Base-by-base conservation (phyloP, 2,888 invertebrate species). In the Dasypolia templi region DNA sequence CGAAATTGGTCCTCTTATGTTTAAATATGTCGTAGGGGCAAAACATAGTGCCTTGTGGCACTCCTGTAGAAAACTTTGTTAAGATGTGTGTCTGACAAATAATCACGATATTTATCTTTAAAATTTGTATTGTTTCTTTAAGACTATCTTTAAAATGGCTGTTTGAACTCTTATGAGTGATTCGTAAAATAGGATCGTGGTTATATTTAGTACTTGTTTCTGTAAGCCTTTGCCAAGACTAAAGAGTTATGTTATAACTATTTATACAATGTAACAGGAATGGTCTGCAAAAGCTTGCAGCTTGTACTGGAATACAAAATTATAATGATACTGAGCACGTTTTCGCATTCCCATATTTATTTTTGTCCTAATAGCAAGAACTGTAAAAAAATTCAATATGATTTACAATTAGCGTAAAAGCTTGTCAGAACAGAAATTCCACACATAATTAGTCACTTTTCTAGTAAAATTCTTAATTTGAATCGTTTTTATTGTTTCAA, bases 191-290 rank as follows among this genome's bases (percentile, higher is more conserved):
- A 35, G 26, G 42, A 70, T 70, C 62, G 58, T 53, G 46, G 55
- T 75, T 58, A 65, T 63, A 79, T 71, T 77, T 55, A 53, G 46
- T 82, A 77, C 63, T 72, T 35, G 66, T 35, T 70, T 82, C 35
- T 69, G 61, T 19, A 76, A 70, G 62, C 39, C 44, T 77, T 67
- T 77, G 29, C 42, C 39, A 68, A 68, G 64, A 56, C 55, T 65
- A 72, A 77, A 46, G 59, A 68, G 72, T 81, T 65, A 53, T 66
- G 58, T 62, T 61, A 72, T 53, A 62, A 65, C 56, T 71, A 82
- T 81, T 78, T 75, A 75, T 82, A 79, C 71, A 65, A 63, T 75
- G 56, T 51, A 71, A 46, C 64, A 58, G 71, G 62, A 82, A 72
- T 70, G 58, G 56, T 64, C 69, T 75, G 72, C 59, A 75, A 64